Evolutionary conservation across 2,797 vertebrate species (phyloP).

Genomic region (Rhinoraja longicauda): DNA sequence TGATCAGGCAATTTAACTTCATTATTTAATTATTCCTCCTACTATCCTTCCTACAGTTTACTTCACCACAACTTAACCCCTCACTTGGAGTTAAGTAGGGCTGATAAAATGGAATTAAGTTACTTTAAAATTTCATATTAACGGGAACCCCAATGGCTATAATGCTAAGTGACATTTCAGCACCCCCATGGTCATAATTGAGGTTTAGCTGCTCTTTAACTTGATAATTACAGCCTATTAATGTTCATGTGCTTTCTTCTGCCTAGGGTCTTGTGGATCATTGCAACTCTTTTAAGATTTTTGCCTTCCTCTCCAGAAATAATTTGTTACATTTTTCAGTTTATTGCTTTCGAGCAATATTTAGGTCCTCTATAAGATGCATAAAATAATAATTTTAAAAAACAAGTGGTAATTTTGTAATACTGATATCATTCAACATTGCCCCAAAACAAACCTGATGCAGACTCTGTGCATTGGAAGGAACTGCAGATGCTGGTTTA

Average conservation of each 20-base stretch:
- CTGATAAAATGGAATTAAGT: slow-evolving; percentile 18
- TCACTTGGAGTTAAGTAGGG: slow-evolving; percentile 16
- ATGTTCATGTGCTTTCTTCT: slow-evolving; percentile 38
- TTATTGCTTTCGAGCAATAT: slow-evolving; percentile 21
- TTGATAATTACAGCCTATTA: slow-evolving; percentile 39
- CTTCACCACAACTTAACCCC: background rate
- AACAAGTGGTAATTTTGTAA: background rate
- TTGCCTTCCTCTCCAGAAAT: background rate
- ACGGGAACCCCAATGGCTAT: slow-evolving; percentile 24
- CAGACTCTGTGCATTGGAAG: background rate
- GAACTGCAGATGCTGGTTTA: no score
- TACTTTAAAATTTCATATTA: slow-evolving; percentile 38
- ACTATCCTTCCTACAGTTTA: background rate
- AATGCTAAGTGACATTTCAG: slow-evolving; percentile 38
- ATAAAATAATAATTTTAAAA: background rate
- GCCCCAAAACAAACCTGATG: slow-evolving; percentile 6
- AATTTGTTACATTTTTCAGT: background rate
- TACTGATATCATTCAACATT: background rate
- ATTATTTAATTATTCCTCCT: background rate
- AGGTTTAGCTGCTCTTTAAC: slow-evolving; percentile 38
- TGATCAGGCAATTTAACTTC: background rate
- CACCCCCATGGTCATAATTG: slow-evolving; percentile 36
- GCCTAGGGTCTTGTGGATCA: slow-evolving; percentile 32
- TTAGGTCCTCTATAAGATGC: background rate
- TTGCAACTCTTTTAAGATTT: slow-evolving; percentile 17